Conservation (phyloP, 2,797 vertebrate genomes). For the Karalla daura region DNA sequence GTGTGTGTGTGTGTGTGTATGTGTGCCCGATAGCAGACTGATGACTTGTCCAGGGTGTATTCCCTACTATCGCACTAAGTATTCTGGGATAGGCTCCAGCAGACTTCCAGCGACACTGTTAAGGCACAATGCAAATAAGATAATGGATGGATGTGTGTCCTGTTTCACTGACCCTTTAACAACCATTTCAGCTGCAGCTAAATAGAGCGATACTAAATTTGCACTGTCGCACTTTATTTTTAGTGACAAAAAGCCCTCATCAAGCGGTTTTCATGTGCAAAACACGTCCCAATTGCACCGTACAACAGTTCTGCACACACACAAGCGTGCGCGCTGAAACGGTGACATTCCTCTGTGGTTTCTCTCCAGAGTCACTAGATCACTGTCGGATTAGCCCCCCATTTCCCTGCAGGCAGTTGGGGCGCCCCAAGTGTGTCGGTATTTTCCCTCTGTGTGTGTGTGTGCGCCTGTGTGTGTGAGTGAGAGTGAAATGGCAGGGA, state of each 20-base stretch:
- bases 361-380: conserved; percentile 80
- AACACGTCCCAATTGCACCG: neutral
- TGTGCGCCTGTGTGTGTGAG: conserved; percentile 10
- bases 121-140: too few relatives aligned
- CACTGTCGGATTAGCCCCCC: conserved; percentile 81
- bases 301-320: conserved; percentile 8
- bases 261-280: conserved; percentile 1
- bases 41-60: too few relatives aligned
- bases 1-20: too few relatives aligned
- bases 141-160: too few relatives aligned
- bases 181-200: conserved; percentile 2
- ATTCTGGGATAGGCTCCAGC: too few relatives aligned
- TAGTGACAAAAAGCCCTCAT: neutral
- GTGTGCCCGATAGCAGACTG: too few relatives aligned
- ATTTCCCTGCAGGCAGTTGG: conserved; percentile 73
- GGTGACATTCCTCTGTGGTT: conserved; percentile 60
- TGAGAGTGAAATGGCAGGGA: conserved; percentile 53
- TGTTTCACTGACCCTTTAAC: neutral
- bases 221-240: neutral
- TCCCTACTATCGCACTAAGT: too few relatives aligned
- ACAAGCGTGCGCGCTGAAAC: conserved; percentile 30
- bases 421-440: conserved; percentile 67
- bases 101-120: too few relatives aligned
- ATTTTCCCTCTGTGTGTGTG: conserved; percentile 45
- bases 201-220: neutral